Conservation (phyloP, 53 echinoderm and acorn worm species). For the Antedon mediterranea region DNA sequence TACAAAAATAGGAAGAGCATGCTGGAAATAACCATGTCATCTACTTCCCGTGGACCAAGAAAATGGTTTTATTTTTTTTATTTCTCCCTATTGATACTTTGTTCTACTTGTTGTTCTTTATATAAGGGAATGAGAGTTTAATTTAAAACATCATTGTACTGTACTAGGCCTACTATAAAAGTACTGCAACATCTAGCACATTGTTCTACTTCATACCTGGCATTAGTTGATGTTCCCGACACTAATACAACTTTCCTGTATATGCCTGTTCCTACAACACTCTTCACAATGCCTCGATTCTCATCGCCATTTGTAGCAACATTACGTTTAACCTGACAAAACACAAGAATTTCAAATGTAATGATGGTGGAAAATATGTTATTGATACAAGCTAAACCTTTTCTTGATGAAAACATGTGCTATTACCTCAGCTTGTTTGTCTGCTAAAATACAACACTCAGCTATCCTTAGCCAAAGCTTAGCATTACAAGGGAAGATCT, state of each 20-base stretch:
- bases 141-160: too few species aligned
- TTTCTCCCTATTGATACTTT: too few species aligned
- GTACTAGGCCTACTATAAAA: too few species aligned
- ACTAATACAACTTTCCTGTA: conserved; percentile 76
- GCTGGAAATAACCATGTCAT: too few species aligned
- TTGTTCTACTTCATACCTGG: too few species aligned
- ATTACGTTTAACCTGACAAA: not conserved
- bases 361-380: too few species aligned
- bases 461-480: conserved; percentile 87
- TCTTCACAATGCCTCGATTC: conserved; percentile 61
- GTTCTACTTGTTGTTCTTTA: too few species aligned
- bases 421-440: conserved; percentile 23
- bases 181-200: too few species aligned
- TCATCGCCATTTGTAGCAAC: conserved; percentile 5
- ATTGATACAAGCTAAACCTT: not conserved
- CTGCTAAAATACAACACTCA: conserved; percentile 90
- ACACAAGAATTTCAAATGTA: not conserved
- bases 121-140: too few species aligned
- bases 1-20: too few species aligned
- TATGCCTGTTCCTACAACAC: conserved; percentile 55
- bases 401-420: not conserved
- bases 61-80: too few species aligned
- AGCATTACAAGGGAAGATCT: conserved; percentile 86
- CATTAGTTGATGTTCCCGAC: conserved; percentile 17
- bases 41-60: too few species aligned